Percentiles rank a stretch among this genome's conserved stretches.
Evolutionary conservation across 1,140 invertebrate genomes (phyloP).

Genomic region (Drosophila pallidifrons): DNA sequence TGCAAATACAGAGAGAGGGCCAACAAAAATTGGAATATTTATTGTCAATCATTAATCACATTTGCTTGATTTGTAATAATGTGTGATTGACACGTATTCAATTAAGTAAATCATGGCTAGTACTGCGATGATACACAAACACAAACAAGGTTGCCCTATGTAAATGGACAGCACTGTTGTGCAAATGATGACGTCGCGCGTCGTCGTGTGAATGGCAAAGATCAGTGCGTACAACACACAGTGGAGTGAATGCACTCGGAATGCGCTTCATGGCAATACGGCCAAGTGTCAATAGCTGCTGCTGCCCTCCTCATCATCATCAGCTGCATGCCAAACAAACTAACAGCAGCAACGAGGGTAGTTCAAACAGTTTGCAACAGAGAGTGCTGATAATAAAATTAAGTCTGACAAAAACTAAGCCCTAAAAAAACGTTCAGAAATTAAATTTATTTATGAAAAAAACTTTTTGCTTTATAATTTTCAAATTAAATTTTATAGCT

Average conservation of each 20-base stretch:
- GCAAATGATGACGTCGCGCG: constrained; percentile 19
- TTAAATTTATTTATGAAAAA: too few species aligned
- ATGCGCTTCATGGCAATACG: constrained; percentile 48
- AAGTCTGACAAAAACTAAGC: too few species aligned
- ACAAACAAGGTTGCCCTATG: constrained; percentile 35
- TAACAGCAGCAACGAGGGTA: constrained; percentile 21
- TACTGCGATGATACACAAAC: too few species aligned
- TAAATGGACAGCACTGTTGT: constrained; percentile 31
- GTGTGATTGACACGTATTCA: constrained; percentile 22
- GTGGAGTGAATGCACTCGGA: constrained; percentile 47
- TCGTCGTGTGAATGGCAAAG: constrained; percentile 36
- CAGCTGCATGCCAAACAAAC: constrained; percentile 34
- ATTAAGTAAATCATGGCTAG: constrained; percentile 23
- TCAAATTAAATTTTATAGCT: too few species aligned
- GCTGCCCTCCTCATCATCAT: constrained; percentile 14
- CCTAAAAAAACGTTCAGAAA: too few species aligned
- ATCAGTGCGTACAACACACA: constrained; percentile 27
- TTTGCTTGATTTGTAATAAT: constrained; percentile 24
- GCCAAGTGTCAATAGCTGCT: constrained; percentile 53
- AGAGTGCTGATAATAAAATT: too few species aligned
- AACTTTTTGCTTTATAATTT: too few species aligned
- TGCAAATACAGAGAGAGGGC: neutral
- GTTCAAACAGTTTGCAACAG: neutral
- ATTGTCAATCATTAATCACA: constrained; percentile 38
- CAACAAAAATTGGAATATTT: neutral